phyloP scores from a whole-genome alignment of 2,113 vertebrate species.

The Anolis carolinensis region DNA sequence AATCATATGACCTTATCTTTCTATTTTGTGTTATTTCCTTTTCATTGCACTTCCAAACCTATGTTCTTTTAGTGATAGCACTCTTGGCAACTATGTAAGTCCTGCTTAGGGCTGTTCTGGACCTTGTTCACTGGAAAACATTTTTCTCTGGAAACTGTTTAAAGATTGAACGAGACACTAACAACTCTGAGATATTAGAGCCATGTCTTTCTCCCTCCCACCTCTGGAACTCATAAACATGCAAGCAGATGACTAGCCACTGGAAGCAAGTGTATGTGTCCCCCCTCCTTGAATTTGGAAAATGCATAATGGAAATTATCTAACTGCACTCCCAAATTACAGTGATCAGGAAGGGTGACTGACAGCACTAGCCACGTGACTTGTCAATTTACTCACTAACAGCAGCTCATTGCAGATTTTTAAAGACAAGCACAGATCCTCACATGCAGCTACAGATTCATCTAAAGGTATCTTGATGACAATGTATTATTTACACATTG shows the following conservation, averaged over 20 bases:
- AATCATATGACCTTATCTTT: background rate
- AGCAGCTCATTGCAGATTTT: background rate
- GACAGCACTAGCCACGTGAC: constrained; percentile 9
- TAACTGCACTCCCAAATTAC: constrained; percentile 24
- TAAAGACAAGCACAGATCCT: background rate
- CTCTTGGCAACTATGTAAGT: background rate
- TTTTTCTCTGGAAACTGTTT: background rate
- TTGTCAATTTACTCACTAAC: constrained; percentile 11
- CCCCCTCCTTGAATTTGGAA: background rate
- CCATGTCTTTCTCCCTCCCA: background rate
- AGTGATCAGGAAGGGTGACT: constrained; percentile 23
- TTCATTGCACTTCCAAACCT: background rate
- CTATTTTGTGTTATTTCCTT: background rate
- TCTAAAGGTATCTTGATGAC: background rate
- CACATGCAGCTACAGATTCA: background rate
- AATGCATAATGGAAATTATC: constrained; percentile 36
- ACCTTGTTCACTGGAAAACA: background rate
- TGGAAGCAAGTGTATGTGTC: background rate
- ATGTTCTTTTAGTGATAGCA: background rate
- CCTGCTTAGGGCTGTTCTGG: background rate
- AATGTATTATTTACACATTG: background rate
- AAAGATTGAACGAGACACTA: background rate
- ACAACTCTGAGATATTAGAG: background rate
- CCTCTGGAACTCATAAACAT: background rate
- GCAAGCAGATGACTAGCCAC: background rate